Conservation (phyloP, 2,797 vertebrate species). For the Podarcis lilfordi region DNA sequence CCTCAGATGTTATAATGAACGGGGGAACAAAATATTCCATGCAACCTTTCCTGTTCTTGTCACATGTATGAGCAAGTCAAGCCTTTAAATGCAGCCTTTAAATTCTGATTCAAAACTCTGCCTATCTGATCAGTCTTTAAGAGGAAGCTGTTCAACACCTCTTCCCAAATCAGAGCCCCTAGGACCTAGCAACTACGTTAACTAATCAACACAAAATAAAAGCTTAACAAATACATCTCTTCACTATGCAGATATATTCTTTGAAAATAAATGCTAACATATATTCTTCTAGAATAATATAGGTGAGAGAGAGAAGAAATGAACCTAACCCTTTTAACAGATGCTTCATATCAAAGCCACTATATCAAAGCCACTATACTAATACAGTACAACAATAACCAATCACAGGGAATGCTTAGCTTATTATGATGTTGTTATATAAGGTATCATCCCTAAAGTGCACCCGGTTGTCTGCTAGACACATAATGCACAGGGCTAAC, state of each 20-base stretch:
- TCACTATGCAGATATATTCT: neutral
- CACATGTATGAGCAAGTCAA: neutral
- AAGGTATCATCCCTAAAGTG: neutral
- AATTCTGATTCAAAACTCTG: neutral
- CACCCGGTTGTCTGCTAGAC: neutral
- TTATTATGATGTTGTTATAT: neutral
- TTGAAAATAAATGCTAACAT: too few species aligned
- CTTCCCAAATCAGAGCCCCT: neutral
- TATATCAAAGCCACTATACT: rapidly evolving
- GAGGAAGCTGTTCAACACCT: too few species aligned
- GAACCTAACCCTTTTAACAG: neutral
- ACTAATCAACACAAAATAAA: rapidly evolving
- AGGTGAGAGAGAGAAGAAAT: neutral
- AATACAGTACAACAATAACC: neutral
- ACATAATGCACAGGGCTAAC: neutral
- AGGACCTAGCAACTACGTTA: rapidly evolving
- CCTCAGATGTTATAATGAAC: neutral
- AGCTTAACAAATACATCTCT: neutral
- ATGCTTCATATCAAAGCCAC: rapidly evolving
- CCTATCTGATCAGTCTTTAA: too few species aligned
- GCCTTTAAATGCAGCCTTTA: neutral
- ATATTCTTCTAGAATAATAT: neutral
- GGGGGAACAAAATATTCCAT: too few species aligned
- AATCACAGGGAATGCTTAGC: neutral
- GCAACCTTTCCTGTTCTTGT: neutral